Conservation (phyloP, 2,797 vertebrate genomes). For the Buphagus erythrorhynchus region DNA sequence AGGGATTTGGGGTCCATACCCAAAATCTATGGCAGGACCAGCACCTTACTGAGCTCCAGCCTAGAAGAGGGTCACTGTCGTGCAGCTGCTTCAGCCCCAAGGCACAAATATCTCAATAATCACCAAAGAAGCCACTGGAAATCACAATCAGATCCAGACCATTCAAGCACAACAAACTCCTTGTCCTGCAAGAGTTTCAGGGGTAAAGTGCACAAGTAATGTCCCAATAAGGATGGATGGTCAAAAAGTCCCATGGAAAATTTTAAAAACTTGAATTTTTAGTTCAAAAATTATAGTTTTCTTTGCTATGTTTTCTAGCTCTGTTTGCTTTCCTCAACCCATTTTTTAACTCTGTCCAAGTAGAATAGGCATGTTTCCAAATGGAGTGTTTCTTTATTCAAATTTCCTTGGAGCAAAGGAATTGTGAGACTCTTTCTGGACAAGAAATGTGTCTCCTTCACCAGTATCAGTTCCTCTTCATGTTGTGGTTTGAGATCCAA, state of each 20-base stretch:
- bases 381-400: not conserved
- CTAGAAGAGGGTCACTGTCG: fast-evolving
- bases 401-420: slow-evolving; percentile 33
- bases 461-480: not conserved
- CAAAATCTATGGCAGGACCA: not conserved
- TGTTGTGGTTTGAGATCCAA: not conserved
- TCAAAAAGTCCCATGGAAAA: not conserved
- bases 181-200: not conserved
- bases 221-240: not conserved
- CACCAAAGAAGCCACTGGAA: not conserved
- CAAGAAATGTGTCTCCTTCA: not conserved
- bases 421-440: not conserved
- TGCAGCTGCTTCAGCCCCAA: not conserved
- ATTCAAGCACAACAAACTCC: not conserved
- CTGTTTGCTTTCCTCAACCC: not conserved
- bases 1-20: not conserved
- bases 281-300: not conserved
- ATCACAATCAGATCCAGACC: not conserved
- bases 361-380: not conserved
- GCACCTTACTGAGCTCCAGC: not conserved
- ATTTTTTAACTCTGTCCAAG: not conserved
- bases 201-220: not conserved
- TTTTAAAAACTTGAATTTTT: not conserved
- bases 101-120: not conserved
- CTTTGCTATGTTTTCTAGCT: not conserved